Base-by-base conservation (phyloP, 2,888 invertebrate species). In the Allacma fusca region DNA sequence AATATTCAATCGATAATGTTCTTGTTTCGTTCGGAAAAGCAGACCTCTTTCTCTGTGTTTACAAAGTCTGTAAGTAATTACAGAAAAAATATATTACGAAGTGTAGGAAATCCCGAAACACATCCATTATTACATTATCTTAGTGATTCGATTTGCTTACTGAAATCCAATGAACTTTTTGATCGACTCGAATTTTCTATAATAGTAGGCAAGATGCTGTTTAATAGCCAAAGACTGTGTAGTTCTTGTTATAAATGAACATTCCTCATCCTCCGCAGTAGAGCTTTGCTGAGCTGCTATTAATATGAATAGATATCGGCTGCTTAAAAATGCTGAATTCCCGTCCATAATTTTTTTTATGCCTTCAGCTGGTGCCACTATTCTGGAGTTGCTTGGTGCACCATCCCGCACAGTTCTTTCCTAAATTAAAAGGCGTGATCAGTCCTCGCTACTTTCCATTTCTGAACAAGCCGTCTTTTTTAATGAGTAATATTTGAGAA, bases 271-370 rank as follows among this genome's bases (percentile, higher is more conserved):
- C 34, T 34, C 34, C 9, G 34, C 34, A 9, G 4, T 34, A 2
- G 4, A 16, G 28, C 19, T 65, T 28, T 21, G 16, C 1, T n/a
- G 28, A 26, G 28, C 12, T 28, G 29, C 28, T 19, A 65, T 26
- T 13, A n/a, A 21, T 19, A 68, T 21, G n/a, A 68, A 29, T 40
- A 21, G n/a, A 21, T 5, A 21, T n/a, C 34, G 13, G 21, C 68
- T 68, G 16, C 68, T 68, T n/a, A 68, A 40, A n/a, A 21, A 68
- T n/a, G 68, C 68, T 5, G 68, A 68, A 19, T 68, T 26, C 19
- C 21, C n/a, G 23, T 7, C 24, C 50, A 16, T 24, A 12, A 70
- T 50, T 50, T 1, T 24, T 24, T 24, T 19, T 1, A 50, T 23
- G n/a, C 13, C 50, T 26, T 44, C 70, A 23, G 12, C 43, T 16